These are phyloP conservation scores for Verasper variegatus DNA, from an alignment of 2,113 vertebrate species.

Conservation along the genomic window DNA sequence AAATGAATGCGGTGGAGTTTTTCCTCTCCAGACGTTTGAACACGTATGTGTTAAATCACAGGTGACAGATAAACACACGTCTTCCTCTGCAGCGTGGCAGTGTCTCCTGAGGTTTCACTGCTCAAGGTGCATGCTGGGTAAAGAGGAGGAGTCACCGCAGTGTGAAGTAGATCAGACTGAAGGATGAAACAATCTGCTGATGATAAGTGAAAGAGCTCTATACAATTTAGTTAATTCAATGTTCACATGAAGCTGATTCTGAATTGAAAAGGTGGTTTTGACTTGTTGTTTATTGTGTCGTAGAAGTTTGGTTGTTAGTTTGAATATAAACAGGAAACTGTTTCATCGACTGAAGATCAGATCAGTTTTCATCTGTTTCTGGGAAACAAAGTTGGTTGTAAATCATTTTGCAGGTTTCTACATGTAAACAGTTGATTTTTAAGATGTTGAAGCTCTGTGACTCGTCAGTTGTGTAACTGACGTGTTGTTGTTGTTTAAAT, in stretches of 20 bases:
- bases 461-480: background rate
- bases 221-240: too few relatives aligned
- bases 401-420: too few relatives aligned
- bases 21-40: slow-evolving; percentile 41
- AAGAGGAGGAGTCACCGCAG: background rate
- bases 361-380: too few relatives aligned
- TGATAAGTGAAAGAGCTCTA: too few relatives aligned
- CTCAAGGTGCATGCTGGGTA: background rate
- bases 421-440: too few relatives aligned
- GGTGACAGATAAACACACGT: slow-evolving; percentile 57
- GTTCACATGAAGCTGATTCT: background rate
- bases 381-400: too few relatives aligned
- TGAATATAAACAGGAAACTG: too few relatives aligned
- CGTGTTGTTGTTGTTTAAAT: background rate
- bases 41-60: slow-evolving; percentile 51
- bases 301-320: too few relatives aligned
- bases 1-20: too few relatives aligned
- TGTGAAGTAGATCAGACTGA: background rate
- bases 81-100: slow-evolving; percentile 33
- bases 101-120: background rate
- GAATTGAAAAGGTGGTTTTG: too few relatives aligned
- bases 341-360: too few relatives aligned
- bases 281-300: too few relatives aligned
- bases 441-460: background rate
- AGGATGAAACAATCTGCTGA: background rate